phyloP scores from a whole-genome alignment of 2,888 invertebrate genomes.

The Morpho deidamia region DNA sequence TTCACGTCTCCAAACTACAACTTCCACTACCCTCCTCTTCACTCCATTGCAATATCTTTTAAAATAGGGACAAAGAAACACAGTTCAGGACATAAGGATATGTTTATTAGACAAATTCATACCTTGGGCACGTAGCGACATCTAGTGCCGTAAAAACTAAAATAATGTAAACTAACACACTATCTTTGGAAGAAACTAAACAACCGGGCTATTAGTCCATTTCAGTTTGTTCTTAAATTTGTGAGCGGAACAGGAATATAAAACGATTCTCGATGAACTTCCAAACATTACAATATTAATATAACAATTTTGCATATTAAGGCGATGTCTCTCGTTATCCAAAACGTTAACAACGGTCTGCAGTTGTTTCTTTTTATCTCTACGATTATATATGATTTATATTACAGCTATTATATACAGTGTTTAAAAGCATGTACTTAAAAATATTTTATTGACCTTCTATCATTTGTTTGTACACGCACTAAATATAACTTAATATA shows the following conservation, averaged over 20 bases:
- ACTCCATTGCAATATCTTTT: background rate
- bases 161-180: conserved; percentile 60
- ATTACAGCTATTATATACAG: background rate
- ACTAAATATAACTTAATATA: no score
- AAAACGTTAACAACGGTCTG: background rate
- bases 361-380: background rate
- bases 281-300: conserved; percentile 37
- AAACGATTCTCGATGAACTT: conserved; percentile 34
- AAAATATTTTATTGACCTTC: background rate
- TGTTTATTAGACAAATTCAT: conserved; percentile 75
- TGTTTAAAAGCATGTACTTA: background rate
- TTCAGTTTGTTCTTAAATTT: conserved; percentile 37
- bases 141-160: conserved; percentile 47
- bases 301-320: conserved; percentile 35
- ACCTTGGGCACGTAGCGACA: conserved; percentile 46
- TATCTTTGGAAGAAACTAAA: conserved; percentile 75
- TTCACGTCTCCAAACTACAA: no score
- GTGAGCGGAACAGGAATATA: conserved; percentile 25
- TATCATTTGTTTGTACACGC: background rate
- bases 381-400: background rate
- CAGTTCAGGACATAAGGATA: conserved; percentile 59
- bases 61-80: conserved; percentile 30
- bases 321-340: conserved; percentile 26
- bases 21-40: no score
- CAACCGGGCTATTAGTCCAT: conserved; percentile 47